phyloP scores from a whole-genome alignment of 2,888 invertebrate species.

The Ypsolopha scabrella region DNA sequence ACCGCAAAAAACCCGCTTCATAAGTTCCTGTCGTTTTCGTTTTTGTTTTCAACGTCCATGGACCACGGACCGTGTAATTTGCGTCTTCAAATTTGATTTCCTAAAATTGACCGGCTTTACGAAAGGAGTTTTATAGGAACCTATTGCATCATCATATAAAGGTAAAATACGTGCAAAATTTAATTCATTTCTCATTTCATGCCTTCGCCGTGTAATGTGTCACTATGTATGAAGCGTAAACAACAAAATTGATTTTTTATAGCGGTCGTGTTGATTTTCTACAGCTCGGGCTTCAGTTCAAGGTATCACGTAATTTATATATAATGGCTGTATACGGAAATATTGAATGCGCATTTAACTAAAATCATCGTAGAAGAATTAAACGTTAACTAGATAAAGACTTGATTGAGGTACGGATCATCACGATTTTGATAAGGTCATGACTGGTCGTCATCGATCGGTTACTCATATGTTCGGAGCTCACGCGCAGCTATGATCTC shows the following conservation, averaged over 20 bases:
- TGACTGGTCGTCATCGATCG: background rate
- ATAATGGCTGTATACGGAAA: background rate
- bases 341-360: background rate
- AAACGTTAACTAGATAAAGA: background rate
- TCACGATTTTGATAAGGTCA: background rate
- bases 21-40: background rate
- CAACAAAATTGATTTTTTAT: too few species aligned
- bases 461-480: background rate
- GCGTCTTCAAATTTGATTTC: background rate
- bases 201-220: too few species aligned
- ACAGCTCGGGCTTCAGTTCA: too few species aligned
- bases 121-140: too few species aligned
- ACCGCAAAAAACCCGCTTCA: background rate
- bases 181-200: too few species aligned
- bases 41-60: background rate
- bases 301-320: too few species aligned
- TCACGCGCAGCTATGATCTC: background rate
- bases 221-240: too few species aligned
- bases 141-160: too few species aligned
- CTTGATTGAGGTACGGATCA: background rate
- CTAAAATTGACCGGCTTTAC: too few species aligned
- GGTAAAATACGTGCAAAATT: too few species aligned
- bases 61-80: background rate
- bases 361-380: background rate
- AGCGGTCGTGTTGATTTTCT: too few species aligned